Conservation (phyloP, 2,888 invertebrate genomes). For the Xylota segnis region DNA sequence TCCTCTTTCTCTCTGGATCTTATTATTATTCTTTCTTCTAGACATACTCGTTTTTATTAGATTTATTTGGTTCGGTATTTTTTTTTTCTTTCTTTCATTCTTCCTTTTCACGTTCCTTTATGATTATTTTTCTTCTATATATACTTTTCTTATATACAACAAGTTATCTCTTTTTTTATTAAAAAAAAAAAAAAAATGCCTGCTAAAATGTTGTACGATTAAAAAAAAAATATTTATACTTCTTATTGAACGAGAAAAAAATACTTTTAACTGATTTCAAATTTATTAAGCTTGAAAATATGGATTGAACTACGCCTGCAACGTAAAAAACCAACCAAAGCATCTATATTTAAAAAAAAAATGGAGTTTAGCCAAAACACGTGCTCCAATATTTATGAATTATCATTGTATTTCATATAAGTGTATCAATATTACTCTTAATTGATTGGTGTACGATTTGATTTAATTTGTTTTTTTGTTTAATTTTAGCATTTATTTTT, state of each 20-base stretch:
- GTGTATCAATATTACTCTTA: constrained; percentile 75
- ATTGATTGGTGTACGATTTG: constrained; percentile 76
- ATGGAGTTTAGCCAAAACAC: constrained; percentile 81
- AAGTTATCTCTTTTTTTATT: constrained; percentile 52
- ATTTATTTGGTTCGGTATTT: constrained; percentile 41
- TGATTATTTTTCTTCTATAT: constrained; percentile 36
- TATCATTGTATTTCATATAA: constrained; percentile 75
- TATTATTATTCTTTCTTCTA: constrained; percentile 35
- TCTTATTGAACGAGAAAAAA: constrained; percentile 74
- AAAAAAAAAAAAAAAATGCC: constrained; percentile 59
- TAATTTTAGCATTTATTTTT: constrained; percentile 60
- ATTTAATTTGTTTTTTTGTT: constrained; percentile 28
- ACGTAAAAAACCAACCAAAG: constrained; percentile 79
- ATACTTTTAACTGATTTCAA: constrained; percentile 76
- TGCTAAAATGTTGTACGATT: constrained; percentile 73
- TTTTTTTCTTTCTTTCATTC: too few relatives aligned
- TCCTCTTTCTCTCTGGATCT: constrained; percentile 40
- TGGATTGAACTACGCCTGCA: constrained; percentile 82
- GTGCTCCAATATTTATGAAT: constrained; percentile 79
- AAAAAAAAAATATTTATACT: constrained; percentile 72
- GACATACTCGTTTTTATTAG: constrained; percentile 22
- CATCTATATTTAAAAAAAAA: constrained; percentile 76
- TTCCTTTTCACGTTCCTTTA: constrained; percentile 54
- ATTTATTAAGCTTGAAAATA: constrained; percentile 78
- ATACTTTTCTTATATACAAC: constrained; percentile 52